Evolutionary conservation across 2,888 invertebrate genomes (phyloP), one percentile per base, ranked within the genome.

Genomic region (Hydraecia micacea): DNA sequence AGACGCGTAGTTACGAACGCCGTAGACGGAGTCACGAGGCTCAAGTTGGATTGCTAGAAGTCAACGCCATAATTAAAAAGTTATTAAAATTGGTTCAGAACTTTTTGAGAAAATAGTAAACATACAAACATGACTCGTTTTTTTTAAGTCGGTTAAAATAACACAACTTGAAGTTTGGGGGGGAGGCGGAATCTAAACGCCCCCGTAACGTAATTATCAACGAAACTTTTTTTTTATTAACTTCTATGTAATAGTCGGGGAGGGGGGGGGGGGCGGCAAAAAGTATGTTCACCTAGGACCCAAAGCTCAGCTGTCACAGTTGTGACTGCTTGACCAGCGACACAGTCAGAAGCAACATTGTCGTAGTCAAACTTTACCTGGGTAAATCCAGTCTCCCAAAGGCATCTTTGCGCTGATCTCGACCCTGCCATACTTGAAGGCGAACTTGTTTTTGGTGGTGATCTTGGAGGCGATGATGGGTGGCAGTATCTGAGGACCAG

Each of bases 341-440:
- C 9, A 5, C 8, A 66, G 15, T 39, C 0, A 66, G 18, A n/a
- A 42, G 66, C n/a, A 42, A n/a, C 6, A 21, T 28, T 46, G 13
- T 46, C 7, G 39, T n/a, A 66, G 65, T 39, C 8, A 66, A 66
- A 46, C 4, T 28, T 58, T 95, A 98, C 98, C 97, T 73, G 98
- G 98, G 90, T 98, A 97, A 32, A 98, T 94, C 98, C 98, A 98
- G 92, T 98, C 98, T 0, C 98, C 98, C 67, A 96, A 95, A 0
- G 98, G 98, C 86, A 98, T 93, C 91, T 97, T 98, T 0, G 98
- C 98, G 1, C 97, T 96, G 65, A 98, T 95, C 91, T 98, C 98
- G 13, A 98, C 93, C 77, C 97, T 97, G 4, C 98, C 98, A 89
- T 98, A 98, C 77, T 97, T 97, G 91, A 98, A 98, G 72, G 96